A percentile compares a stretch with the other conserved stretches of the same genome.
Evolutionary conservation across 2,113 vertebrate genomes (phyloP).

Genomic region (Aphyosemion australe): DNA sequence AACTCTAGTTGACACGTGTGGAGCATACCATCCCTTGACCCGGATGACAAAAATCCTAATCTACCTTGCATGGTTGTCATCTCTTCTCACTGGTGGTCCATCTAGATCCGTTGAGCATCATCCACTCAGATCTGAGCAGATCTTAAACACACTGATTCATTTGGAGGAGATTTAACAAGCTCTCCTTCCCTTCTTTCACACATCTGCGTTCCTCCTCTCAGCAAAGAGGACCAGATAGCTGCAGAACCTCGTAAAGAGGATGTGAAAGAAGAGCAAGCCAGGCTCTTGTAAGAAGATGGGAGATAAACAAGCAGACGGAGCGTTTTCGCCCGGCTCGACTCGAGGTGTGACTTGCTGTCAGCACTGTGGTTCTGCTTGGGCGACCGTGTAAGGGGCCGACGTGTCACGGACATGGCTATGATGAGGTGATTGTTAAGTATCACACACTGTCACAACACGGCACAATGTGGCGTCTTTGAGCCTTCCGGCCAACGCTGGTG

Average conservation of each 20-base stretch:
- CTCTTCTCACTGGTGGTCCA: constrained; percentile 59
- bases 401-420: constrained; percentile 74
- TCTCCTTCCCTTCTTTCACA: neutral
- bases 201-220: neutral
- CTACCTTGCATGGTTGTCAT: constrained; percentile 33
- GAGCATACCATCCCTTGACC: constrained; percentile 48
- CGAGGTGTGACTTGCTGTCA: constrained; percentile 73
- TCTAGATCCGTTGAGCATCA: constrained; percentile 21
- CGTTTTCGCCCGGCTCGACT: constrained; percentile 26
- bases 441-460: constrained; percentile 74
- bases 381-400: constrained; percentile 65
- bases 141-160: no score
- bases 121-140: neutral
- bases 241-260: constrained; percentile 7
- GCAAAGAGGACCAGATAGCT: constrained; percentile 3
- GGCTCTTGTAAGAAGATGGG: constrained; percentile 31
- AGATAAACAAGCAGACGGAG: constrained; percentile 49
- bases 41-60: constrained; percentile 39
- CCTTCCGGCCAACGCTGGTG: constrained; percentile 71
- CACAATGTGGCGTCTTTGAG: constrained; percentile 73
- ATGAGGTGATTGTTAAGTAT: constrained; percentile 79
- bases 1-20: constrained; percentile 59
- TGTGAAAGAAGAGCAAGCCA: constrained; percentile 15
- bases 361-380: constrained; percentile 73
- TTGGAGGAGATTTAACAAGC: neutral